Percentiles rank a stretch among this genome's conserved stretches.
Evolutionary conservation across 1,140 invertebrate genomes (phyloP).

Genomic region (Globodera rostochiensis): DNA sequence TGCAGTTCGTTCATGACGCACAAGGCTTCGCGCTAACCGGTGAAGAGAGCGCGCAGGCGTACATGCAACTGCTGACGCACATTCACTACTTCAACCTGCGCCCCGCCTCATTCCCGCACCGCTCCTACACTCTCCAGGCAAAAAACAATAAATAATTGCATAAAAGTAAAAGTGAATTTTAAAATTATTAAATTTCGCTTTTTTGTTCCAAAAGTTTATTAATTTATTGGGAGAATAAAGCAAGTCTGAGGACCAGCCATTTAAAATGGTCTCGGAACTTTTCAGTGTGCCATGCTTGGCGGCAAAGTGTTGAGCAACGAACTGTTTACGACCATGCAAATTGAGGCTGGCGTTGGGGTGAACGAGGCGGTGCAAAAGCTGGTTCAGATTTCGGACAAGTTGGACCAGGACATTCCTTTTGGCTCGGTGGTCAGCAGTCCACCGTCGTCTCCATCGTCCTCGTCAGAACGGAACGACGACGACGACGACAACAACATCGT

Average conservation of each 20-base stretch:
- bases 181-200: no score
- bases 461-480: slow-evolving; percentile 13
- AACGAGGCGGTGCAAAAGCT: slow-evolving; percentile 27
- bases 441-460: slow-evolving; percentile 3
- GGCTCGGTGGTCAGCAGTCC: background rate
- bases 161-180: no score
- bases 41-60: slow-evolving; percentile 48
- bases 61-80: slow-evolving; percentile 57
- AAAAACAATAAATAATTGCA: no score
- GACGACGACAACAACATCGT: slow-evolving; percentile 25
- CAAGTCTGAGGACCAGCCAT: no score
- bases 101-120: slow-evolving; percentile 60
- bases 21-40: slow-evolving; percentile 60
- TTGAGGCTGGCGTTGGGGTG: slow-evolving; percentile 30
- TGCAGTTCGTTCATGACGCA: slow-evolving; percentile 65
- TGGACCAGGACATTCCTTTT: slow-evolving; percentile 17
- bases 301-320: slow-evolving; percentile 62
- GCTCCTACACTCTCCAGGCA: slow-evolving; percentile 55
- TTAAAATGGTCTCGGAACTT: background rate
- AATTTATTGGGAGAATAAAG: no score
- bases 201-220: no score
- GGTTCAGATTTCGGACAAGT: slow-evolving; percentile 27
- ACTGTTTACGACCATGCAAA: slow-evolving; percentile 41
- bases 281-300: slow-evolving; percentile 57
- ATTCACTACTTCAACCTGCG: slow-evolving; percentile 65